These are phyloP conservation scores for Daphoenositta chrysoptera DNA, from an alignment of 2,113 vertebrate species.

Conservation along the genomic window DNA sequence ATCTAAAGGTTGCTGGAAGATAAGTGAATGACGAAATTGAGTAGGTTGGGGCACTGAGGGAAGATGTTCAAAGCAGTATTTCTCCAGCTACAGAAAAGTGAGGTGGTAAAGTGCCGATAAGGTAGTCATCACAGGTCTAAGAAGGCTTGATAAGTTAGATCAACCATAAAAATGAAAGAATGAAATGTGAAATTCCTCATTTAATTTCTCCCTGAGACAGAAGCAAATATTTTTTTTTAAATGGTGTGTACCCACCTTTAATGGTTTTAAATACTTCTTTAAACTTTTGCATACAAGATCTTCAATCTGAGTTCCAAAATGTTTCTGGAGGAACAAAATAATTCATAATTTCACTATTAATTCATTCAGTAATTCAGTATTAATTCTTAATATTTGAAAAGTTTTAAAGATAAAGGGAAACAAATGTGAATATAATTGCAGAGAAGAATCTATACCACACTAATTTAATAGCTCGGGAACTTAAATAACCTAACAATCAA, in stretches of 20 bases:
- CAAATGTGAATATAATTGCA: not conserved
- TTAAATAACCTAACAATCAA: not conserved
- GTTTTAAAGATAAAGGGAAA: not conserved
- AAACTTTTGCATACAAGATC: not conserved
- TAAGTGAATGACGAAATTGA: not conserved
- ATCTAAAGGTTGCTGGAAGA: not conserved
- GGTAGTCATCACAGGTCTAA: not conserved
- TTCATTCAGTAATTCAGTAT: not conserved
- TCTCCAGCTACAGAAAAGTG: not conserved
- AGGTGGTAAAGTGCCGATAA: not conserved
- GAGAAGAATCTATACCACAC: not conserved
- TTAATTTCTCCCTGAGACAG: not conserved
- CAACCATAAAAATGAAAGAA: not conserved
- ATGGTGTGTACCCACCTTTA: not conserved
- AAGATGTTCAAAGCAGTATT: not conserved
- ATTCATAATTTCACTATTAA: not conserved
- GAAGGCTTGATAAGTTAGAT: not conserved
- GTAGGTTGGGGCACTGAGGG: not conserved
- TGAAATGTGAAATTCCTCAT: not conserved
- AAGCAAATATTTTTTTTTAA: not conserved
- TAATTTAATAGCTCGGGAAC: not conserved
- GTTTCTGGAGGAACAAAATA: not conserved
- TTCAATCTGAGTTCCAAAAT: not conserved
- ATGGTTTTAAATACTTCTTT: not conserved
- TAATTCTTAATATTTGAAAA: not conserved